phyloP scores from a whole-genome alignment of 1,140 invertebrate species.

The Drosophila pallidifrons region DNA sequence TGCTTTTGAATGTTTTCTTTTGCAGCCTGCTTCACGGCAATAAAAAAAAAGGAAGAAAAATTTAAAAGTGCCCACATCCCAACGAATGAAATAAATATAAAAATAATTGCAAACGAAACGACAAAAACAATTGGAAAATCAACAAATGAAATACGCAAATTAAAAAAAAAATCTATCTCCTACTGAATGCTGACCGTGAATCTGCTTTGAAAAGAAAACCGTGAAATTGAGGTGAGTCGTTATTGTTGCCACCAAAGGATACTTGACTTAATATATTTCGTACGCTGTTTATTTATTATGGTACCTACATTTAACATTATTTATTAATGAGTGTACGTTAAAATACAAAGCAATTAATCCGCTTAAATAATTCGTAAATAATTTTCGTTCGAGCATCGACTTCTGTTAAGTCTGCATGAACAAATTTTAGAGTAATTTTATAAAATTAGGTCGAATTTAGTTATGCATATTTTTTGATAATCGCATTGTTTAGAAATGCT shows the following conservation, averaged over 20 bases:
- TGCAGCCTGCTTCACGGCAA: conserved; percentile 32
- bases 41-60: conserved; percentile 29
- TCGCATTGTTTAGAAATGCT: neutral
- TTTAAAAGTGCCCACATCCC: conserved; percentile 54
- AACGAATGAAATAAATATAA: conserved; percentile 12
- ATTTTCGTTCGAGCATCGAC: neutral
- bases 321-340: neutral
- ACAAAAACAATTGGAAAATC: conserved; percentile 3
- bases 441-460: too few species aligned
- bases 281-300: conserved; percentile 23
- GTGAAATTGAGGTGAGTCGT: conserved; percentile 5
- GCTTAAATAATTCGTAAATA: neutral
- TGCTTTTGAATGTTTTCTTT: conserved; percentile 59
- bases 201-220: neutral
- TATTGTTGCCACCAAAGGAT: neutral
- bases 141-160: conserved; percentile 14
- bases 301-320: neutral
- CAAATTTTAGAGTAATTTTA: neutral
- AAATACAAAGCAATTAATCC: neutral
- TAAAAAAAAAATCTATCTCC: conserved; percentile 4
- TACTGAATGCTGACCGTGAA: conserved; percentile 16
- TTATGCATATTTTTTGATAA: neutral
- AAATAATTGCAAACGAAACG: conserved; percentile 39
- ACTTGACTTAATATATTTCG: neutral
- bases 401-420: neutral